A percentile compares a stretch with the other conserved stretches of the same genome.
Evolutionary conservation across 2,888 invertebrate species (phyloP).

Genomic region (Nasonovia ribisnigri): DNA sequence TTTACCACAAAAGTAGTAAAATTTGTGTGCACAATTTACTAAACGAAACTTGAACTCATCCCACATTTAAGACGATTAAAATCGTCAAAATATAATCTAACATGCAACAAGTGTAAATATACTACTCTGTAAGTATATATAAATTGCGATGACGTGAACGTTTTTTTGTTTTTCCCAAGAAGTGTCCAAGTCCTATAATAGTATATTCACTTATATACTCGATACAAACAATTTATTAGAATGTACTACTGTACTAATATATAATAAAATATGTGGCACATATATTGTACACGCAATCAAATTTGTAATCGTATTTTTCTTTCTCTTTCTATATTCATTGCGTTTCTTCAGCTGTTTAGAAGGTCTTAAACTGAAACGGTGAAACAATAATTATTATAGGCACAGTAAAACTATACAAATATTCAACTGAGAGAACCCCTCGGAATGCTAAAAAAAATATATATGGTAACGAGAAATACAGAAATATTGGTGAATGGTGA

Average conservation of each 20-base stretch:
- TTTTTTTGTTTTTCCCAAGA: neutral
- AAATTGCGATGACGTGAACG: neutral
- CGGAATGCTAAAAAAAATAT: neutral
- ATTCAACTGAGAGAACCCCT: neutral
- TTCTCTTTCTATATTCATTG: neutral
- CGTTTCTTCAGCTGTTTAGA: neutral
- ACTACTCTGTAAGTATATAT: neutral
- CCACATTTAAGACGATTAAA: neutral
- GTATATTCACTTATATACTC: neutral
- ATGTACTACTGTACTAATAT: neutral
- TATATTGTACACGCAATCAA: neutral
- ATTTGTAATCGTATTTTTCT: neutral
- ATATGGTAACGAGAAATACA: neutral
- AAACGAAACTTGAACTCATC: neutral
- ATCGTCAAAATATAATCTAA: slow-evolving; percentile 10
- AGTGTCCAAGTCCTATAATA: neutral
- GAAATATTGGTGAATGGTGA: neutral
- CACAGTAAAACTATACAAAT: neutral
- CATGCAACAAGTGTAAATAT: neutral
- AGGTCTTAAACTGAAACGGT: neutral
- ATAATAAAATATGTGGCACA: neutral
- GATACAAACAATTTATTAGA: neutral
- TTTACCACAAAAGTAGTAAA: neutral
- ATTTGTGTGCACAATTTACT: slow-evolving; percentile 24
- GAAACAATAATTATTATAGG: neutral